Conservation (phyloP, 2,888 invertebrate species). For the Tenthredo amoena region DNA sequence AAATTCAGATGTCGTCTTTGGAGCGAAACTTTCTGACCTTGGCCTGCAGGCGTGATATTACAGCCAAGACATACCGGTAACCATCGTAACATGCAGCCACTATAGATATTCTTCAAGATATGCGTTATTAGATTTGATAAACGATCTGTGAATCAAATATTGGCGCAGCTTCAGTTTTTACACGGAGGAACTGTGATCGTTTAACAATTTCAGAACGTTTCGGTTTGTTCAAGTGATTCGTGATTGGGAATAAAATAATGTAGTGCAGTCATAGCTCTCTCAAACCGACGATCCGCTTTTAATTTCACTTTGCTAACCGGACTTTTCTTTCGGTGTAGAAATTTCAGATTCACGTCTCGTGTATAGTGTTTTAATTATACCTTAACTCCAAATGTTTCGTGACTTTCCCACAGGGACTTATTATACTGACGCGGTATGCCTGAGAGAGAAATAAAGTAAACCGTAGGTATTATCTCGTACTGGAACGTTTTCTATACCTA, state of each 20-base stretch:
- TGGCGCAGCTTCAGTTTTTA: background rate
- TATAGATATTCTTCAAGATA: background rate
- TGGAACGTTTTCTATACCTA: background rate
- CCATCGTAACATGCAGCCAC: constrained; percentile 11
- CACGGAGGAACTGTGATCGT: background rate
- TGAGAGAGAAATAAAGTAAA: background rate
- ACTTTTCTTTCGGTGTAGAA: constrained; percentile 36
- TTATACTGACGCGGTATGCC: background rate
- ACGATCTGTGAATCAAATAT: background rate
- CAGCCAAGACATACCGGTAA: constrained; percentile 41
- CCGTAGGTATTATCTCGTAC: background rate
- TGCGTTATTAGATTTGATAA: background rate
- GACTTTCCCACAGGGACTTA: constrained; percentile 26
- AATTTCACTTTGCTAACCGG: constrained; percentile 31
- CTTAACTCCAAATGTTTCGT: background rate
- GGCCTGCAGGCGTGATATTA: constrained; percentile 45
- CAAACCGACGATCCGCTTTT: background rate
- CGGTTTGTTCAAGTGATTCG: background rate
- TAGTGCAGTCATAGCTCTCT: constrained; percentile 2
- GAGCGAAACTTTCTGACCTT: constrained; percentile 52
- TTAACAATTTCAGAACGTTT: background rate
- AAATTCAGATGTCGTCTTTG: constrained; percentile 46
- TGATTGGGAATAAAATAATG: background rate
- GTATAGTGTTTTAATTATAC: constrained; percentile 8
- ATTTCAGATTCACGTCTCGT: constrained; percentile 37